Evolutionary conservation across 2,888 invertebrate species (phyloP).

Genomic region (Xylophagus ater): DNA sequence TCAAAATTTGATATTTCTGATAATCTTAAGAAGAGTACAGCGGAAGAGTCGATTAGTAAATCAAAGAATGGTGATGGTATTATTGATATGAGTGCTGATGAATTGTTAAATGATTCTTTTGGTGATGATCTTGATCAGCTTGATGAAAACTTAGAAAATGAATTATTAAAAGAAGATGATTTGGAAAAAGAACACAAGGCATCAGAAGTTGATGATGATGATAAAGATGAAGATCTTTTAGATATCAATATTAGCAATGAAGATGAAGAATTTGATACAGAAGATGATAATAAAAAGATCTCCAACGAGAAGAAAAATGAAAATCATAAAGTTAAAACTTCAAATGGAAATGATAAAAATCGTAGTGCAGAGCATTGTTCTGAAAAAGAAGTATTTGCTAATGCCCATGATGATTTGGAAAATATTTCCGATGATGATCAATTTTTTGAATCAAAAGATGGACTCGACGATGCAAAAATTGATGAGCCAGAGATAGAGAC

Average conservation of each 20-base stretch:
- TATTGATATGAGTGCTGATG: constrained; percentile 6
- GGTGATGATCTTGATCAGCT: constrained; percentile 7
- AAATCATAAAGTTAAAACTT: constrained; percentile 10
- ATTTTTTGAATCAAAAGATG: no score
- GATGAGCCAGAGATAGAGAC: no score
- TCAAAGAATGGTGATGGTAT: no score
- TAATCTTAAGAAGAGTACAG: no score
- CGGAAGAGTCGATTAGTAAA: no score
- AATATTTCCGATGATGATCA: no score
- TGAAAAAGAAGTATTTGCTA: no score
- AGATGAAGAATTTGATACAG: constrained; percentile 3
- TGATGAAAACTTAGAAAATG: constrained; percentile 4
- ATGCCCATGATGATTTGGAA: no score
- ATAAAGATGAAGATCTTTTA: constrained; percentile 9
- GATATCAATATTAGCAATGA: background rate
- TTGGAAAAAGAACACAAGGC: constrained; percentile 26
- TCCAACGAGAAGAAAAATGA: constrained; percentile 7
- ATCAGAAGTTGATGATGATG: constrained; percentile 15
- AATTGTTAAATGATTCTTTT: constrained; percentile 5
- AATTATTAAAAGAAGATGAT: constrained; percentile 27
- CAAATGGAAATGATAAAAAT: background rate
- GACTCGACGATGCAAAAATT: background rate
- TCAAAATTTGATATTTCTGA: no score
- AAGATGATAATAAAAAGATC: no score
- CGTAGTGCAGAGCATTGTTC: background rate